These are phyloP conservation scores for Litoditis marina DNA, from an alignment of 2,888 invertebrate genomes.

Conservation along the genomic window DNA sequence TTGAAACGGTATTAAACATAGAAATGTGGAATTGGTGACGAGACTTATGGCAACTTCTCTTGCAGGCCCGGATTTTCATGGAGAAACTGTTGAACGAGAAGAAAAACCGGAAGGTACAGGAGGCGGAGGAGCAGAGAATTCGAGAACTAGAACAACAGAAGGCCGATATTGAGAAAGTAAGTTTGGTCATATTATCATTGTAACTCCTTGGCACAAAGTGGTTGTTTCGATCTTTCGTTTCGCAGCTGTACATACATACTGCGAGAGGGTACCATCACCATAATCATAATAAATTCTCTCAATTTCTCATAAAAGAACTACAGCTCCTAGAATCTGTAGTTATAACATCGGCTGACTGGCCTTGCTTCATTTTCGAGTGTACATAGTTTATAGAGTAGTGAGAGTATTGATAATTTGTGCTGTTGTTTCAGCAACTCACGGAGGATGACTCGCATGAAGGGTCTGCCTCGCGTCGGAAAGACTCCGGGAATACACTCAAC, in stretches of 20 bases:
- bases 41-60: neutral
- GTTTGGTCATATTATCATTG: neutral
- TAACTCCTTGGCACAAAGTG: no score
- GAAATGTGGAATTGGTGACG: no score
- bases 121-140: slow-evolving; percentile 28
- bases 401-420: slow-evolving; percentile 2
- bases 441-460: no score
- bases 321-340: no score
- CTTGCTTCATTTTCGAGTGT: slow-evolving; percentile 16
- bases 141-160: slow-evolving; percentile 24
- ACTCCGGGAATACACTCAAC: slow-evolving; percentile 8
- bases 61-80: slow-evolving; percentile 50
- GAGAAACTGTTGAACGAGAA: slow-evolving; percentile 50
- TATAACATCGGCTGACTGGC: no score
- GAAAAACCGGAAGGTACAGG: slow-evolving; percentile 24
- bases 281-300: no score
- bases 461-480: neutral
- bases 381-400: neutral
- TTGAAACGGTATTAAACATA: no score
- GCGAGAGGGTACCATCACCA: no score
- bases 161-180: slow-evolving; percentile 26
- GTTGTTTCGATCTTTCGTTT: no score
- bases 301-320: no score
- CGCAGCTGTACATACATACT: no score
- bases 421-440: no score